Conservation (phyloP, 2,888 invertebrate species). For the Stenodera caucasica region DNA sequence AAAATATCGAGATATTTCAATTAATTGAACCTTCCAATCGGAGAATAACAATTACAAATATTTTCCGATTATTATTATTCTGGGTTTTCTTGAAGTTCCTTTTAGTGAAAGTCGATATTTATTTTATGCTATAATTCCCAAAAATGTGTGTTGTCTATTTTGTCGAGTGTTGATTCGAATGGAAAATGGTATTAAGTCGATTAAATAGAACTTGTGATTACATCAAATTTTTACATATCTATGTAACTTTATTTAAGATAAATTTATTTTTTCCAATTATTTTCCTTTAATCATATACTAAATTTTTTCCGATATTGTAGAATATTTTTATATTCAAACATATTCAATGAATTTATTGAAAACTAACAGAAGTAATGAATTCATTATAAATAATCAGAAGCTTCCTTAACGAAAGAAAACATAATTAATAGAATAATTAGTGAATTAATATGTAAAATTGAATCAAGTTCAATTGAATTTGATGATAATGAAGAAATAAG, state of each 20-base stretch:
- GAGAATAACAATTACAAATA: background rate
- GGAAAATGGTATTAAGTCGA: background rate
- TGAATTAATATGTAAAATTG: conserved; percentile 6
- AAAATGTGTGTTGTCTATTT: background rate
- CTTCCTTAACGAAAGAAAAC: conserved; percentile 15
- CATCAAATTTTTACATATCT: conserved; percentile 8
- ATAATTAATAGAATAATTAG: conserved; percentile 12
- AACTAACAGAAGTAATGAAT: background rate
- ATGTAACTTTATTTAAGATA: background rate
- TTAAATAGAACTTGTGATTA: background rate
- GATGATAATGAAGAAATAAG: conserved; percentile 3
- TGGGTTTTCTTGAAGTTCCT: background rate
- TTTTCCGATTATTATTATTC: conserved; percentile 8
- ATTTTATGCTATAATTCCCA: background rate
- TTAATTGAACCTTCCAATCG: conserved; percentile 8
- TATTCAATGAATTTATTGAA: conserved; percentile 13
- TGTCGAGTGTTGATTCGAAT: background rate
- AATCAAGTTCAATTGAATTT: background rate
- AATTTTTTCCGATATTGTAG: conserved; percentile 15
- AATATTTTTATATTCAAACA: conserved; percentile 24
- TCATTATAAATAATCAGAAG: conserved; percentile 8
- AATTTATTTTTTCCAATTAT: too few relatives aligned
- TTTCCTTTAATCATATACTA: too few relatives aligned
- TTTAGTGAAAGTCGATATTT: background rate
- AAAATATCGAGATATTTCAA: background rate